A percentile compares a stretch with the other conserved stretches of the same genome.
phyloP scores from a whole-genome alignment of 2,888 invertebrate genomes.

The Drosophila anomalata region DNA sequence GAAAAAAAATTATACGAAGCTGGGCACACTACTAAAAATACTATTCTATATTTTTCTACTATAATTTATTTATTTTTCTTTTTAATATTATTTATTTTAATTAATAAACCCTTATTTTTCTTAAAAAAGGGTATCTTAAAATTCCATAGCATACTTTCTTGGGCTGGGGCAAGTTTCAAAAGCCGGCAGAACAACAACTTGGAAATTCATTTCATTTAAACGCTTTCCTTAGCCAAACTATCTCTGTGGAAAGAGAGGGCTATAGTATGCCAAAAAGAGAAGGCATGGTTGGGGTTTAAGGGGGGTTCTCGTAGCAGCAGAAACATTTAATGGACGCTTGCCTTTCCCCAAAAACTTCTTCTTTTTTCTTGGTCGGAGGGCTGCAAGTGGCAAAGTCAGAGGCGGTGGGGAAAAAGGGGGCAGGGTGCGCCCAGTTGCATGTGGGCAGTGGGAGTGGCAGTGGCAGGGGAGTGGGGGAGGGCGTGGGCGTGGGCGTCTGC shows the following conservation, averaged over 20 bases:
- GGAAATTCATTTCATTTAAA: slow-evolving; percentile 67
- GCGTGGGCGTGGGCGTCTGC: neutral
- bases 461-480: no score
- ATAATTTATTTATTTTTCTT: neutral
- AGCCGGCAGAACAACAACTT: slow-evolving; percentile 38
- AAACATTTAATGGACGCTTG: slow-evolving; percentile 65
- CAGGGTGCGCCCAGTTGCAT: neutral
- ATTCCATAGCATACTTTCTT: slow-evolving; percentile 52
- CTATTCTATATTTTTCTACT: no score
- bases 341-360: slow-evolving; percentile 46
- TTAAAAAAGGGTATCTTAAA: slow-evolving; percentile 8
- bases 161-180: slow-evolving; percentile 34
- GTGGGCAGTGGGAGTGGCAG: no score
- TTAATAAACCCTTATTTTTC: neutral
- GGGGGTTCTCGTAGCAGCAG: neutral
- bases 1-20: neutral
- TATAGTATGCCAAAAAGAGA: slow-evolving; percentile 33
- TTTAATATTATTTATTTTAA: neutral
- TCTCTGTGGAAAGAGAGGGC: slow-evolving; percentile 23
- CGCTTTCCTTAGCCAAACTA: slow-evolving; percentile 38
- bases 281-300: neutral
- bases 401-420: neutral
- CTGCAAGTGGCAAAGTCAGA: slow-evolving; percentile 1
- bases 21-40: neutral
- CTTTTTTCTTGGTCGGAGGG: neutral